Evolutionary conservation across 2,888 invertebrate genomes (phyloP).

Genomic region (Drosophila formosana): DNA sequence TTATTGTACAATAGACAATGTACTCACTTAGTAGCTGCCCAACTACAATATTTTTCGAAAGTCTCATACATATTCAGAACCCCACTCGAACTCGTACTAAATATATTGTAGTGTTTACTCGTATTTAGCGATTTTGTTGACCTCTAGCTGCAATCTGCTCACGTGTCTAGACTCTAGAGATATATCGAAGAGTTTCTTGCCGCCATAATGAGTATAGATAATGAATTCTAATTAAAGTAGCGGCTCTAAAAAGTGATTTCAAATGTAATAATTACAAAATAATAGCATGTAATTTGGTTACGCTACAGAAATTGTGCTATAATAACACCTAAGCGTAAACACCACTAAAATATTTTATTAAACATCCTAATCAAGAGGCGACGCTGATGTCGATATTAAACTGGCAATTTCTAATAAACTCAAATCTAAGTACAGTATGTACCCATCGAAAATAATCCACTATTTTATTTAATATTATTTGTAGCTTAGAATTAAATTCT

Average conservation of each 20-base stretch:
- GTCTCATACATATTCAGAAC: constrained; percentile 8
- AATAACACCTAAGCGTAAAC: not conserved
- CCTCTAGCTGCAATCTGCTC: not conserved
- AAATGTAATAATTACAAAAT: constrained; percentile 1
- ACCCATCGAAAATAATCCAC: too few species aligned
- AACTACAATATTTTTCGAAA: constrained; percentile 7
- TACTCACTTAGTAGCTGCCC: not conserved
- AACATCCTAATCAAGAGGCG: not conserved
- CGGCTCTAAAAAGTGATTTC: not conserved
- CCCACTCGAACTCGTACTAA: not conserved
- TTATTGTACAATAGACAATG: constrained; percentile 29
- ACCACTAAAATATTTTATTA: not conserved
- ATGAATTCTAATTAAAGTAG: constrained; percentile 5
- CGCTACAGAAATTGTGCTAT: not conserved
- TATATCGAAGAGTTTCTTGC: too few species aligned
- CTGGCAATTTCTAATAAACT: not conserved
- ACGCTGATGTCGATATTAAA: not conserved
- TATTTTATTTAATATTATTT: too few species aligned
- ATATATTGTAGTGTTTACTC: not conserved
- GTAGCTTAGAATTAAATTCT: too few species aligned
- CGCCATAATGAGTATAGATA: not conserved
- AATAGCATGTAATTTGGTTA: not conserved
- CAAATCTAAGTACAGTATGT: not conserved
- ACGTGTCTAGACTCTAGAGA: too few species aligned
- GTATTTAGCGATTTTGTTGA: not conserved